These are phyloP conservation scores for Melanophora roralis DNA, from an alignment of 2,888 invertebrate genomes.

Conservation along the genomic window DNA sequence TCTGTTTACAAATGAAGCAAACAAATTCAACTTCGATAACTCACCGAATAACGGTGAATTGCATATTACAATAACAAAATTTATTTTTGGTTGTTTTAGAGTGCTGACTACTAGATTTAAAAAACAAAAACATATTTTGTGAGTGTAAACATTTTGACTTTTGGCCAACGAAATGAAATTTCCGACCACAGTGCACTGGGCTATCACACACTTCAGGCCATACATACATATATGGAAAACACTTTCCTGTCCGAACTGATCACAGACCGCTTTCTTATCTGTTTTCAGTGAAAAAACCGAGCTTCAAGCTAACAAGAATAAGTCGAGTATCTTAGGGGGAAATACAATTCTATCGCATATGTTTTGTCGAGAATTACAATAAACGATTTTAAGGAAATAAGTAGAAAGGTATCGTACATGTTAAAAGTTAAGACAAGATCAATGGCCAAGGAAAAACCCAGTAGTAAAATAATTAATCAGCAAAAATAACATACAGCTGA, in stretches of 20 bases:
- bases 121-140: too few relatives aligned
- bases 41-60: too few relatives aligned
- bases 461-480: neutral
- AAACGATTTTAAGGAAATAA: neutral
- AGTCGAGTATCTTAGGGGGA: neutral
- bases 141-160: too few relatives aligned
- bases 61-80: too few relatives aligned
- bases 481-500: neutral
- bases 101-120: too few relatives aligned
- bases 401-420: neutral
- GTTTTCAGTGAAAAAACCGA: neutral
- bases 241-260: conserved; percentile 39
- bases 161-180: too few relatives aligned
- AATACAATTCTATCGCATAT: conserved; percentile 5
- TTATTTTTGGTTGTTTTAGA: too few relatives aligned
- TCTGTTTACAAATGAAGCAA: too few relatives aligned
- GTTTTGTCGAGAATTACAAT: conserved; percentile 1
- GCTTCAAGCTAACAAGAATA: neutral
- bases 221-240: neutral
- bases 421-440: conserved; percentile 25
- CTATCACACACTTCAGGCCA: neutral
- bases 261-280: neutral
- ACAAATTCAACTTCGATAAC: too few relatives aligned
- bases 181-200: too few relatives aligned
- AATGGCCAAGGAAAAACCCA: neutral